Evolutionary conservation across 2,113 vertebrate species (phyloP).

Genomic region (Anarhynchus alexandrinus): DNA sequence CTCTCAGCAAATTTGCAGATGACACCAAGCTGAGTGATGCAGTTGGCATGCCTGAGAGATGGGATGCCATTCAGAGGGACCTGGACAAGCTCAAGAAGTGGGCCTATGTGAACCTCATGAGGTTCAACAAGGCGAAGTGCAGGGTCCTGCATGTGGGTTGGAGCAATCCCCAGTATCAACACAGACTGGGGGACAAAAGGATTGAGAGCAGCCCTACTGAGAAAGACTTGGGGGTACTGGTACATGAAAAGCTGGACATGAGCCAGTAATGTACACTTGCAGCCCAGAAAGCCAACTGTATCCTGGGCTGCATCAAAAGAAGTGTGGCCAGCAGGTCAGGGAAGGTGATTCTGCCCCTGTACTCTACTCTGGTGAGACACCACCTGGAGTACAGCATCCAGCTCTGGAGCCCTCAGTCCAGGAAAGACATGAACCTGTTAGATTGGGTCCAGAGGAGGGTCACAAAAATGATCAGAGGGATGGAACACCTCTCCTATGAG

Average conservation of each 20-base stretch:
- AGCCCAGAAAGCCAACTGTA: neutral
- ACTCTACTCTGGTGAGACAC: neutral
- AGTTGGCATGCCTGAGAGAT: neutral
- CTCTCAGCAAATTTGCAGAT: neutral
- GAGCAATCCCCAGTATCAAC: neutral
- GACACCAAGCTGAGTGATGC: neutral
- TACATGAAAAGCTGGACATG: neutral
- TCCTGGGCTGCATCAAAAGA: neutral
- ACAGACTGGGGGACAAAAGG: neutral
- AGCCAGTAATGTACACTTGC: fast-evolving
- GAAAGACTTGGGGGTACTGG: neutral
- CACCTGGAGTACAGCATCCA: neutral
- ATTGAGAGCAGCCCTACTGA: neutral
- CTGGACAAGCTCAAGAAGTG: neutral
- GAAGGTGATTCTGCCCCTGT: neutral
- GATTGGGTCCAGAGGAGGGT: neutral
- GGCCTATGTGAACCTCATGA: neutral
- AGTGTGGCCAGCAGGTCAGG: fast-evolving
- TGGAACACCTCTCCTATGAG: neutral
- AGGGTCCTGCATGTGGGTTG: neutral
- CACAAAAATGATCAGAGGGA: neutral
- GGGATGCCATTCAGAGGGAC: neutral
- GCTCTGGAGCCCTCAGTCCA: neutral
- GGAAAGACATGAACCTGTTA: neutral
- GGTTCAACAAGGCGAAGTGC: neutral